Base-by-base conservation (phyloP, 1,140 invertebrate species). In the Orius insidiosus region DNA sequence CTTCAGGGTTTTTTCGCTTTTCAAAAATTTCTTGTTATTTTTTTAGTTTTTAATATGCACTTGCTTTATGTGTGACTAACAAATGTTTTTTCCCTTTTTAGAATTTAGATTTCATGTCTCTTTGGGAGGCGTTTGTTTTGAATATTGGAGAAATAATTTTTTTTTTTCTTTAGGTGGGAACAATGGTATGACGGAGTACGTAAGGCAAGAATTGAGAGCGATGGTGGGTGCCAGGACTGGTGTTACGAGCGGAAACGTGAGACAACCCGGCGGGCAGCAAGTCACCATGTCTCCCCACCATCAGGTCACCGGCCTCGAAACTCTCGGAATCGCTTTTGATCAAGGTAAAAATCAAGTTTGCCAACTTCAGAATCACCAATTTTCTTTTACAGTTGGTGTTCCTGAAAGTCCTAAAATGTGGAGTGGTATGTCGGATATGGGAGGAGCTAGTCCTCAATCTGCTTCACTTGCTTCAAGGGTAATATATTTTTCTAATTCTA, bases 191-290 rank as follows among this genome's bases (percentile, higher is more conserved):
- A 53, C 56, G 8, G 55, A 56, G 41, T 56, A 51, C 14, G 54
- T 55, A 11, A 73, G 85, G 57, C 85, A 90, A 69, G 86, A 89
- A 63, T 67, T 92, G 53, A 70, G 86, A 56, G 84, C 83, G 13
- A 77, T 85, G 48, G 85, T 90, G 47, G 84, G 80, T 52, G 83
- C 79, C 24, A 70, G 86, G 55, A 81, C 79, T 10, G 75, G 76
- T 50, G 71, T 72, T 50, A 63, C 62, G 36, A 52, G 52, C 16
- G 52, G 47, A 15, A 51, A 45, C 13, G 43, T 48, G n/a, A 42
- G 39, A 11, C 34, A 19, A 13, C 44, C 39, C 9, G 50, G 46
- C 15, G 49, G 42, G 9, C 61, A 64, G 49, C 58, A 59, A 46
- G 52, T 58, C 24, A 37, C 47, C 19, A 44, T 43, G 8, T 40